Conservation (phyloP, 2,888 invertebrate genomes). For the Caenorhabditis macrosperma region DNA sequence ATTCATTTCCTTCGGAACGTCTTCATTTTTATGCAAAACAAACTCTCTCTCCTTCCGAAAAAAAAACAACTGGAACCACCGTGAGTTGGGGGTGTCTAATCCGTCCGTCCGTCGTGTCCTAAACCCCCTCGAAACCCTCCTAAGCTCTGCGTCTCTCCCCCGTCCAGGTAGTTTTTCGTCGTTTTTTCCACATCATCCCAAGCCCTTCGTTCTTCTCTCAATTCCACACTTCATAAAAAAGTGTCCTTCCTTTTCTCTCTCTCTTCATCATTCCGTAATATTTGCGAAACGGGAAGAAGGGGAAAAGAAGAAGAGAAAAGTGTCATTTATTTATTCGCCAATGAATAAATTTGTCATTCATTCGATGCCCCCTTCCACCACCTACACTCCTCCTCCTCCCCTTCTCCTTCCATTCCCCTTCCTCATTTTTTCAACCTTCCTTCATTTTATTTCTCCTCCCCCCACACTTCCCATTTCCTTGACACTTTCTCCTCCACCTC, state of each 20-base stretch:
- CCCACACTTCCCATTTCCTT: not conserved
- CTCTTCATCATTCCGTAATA: not conserved
- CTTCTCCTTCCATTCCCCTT: not conserved
- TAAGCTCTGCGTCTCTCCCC: no score
- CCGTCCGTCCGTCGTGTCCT: no score
- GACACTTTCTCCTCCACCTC: not conserved
- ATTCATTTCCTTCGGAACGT: no score
- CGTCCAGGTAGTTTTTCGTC: no score
- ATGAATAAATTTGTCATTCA: slow-evolving; percentile 42
- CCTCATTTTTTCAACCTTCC: no score
- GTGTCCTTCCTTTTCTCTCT: not conserved
- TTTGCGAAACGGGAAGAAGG: not conserved
- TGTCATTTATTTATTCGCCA: slow-evolving; percentile 41
- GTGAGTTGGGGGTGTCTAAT: no score
- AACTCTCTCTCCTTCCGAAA: no score
- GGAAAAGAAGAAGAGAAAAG: slow-evolving; percentile 1
- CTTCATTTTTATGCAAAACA: no score
- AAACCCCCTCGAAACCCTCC: no score
- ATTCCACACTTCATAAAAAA: not conserved
- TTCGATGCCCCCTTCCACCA: not conserved
- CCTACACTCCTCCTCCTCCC: not conserved
- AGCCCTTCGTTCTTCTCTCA: not conserved
- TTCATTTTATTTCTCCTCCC: not conserved
- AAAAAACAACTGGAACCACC: no score
- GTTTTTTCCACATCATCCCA: no score